These are phyloP conservation scores for Adela reaumurella DNA, from an alignment of 2,888 invertebrate species.

Conservation along the genomic window DNA sequence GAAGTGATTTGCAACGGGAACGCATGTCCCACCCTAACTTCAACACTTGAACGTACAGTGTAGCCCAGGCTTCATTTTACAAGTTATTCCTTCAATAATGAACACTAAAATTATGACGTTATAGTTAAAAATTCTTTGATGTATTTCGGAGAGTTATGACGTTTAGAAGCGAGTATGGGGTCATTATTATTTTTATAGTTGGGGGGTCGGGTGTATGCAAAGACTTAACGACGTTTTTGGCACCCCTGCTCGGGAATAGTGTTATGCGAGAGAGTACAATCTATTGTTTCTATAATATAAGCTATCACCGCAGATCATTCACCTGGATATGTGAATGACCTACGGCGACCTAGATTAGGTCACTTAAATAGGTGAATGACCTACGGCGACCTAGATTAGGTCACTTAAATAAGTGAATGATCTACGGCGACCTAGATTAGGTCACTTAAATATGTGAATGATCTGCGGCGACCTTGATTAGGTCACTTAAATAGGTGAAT, in stretches of 20 bases:
- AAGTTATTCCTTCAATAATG: not conserved
- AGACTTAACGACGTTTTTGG: conserved; percentile 25
- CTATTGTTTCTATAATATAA: no score
- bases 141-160: not conserved
- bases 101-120: not conserved
- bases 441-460: no score
- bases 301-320: no score
- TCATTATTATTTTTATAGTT: conserved; percentile 26
- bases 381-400: no score
- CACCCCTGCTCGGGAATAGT: conserved; percentile 13
- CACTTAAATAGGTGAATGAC: no score
- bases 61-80: not conserved
- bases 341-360: no score
- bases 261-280: not conserved
- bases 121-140: not conserved
- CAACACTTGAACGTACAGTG: not conserved
- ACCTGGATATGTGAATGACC: no score
- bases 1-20: conserved; percentile 58
- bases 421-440: no score
- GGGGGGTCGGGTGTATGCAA: conserved; percentile 28
- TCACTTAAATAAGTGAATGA: no score
- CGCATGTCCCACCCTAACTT: conserved; percentile 42
- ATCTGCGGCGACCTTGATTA: no score
- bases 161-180: not conserved
- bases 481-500: no score